Conservation (phyloP, 1,140 invertebrate species). For the Sitophilus oryzae region DNA sequence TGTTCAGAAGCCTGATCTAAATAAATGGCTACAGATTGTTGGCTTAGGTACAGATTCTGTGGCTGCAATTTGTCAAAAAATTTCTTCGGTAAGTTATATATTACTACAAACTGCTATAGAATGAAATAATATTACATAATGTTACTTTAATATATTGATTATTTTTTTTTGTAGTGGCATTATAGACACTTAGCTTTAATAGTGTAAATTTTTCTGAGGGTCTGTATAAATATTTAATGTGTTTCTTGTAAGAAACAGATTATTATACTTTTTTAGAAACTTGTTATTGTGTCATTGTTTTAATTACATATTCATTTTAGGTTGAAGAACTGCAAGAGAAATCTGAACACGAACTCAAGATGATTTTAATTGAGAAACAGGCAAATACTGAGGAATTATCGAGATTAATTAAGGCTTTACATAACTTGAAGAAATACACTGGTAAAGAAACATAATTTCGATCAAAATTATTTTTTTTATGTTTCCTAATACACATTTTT, state of each 20-base stretch:
- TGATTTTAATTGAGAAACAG: slow-evolving; percentile 60
- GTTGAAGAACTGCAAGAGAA: slow-evolving; percentile 77
- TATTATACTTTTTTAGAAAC: background rate
- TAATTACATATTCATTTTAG: slow-evolving; percentile 1
- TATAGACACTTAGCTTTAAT: too few species aligned
- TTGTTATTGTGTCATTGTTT: background rate
- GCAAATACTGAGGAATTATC: slow-evolving; percentile 72
- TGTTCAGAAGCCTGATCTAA: slow-evolving; percentile 66
- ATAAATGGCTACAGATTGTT: slow-evolving; percentile 88
- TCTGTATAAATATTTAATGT: background rate
- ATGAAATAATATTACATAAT: background rate
- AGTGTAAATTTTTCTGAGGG: too few species aligned
- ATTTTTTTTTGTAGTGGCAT: too few species aligned
- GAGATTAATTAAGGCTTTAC: slow-evolving; percentile 71
- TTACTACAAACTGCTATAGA: too few species aligned
- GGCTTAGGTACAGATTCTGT: slow-evolving; percentile 52
- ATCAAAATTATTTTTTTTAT: background rate
- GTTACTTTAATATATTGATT: background rate
- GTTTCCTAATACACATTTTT: background rate
- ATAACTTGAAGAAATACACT: slow-evolving; percentile 78
- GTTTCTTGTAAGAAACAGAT: background rate
- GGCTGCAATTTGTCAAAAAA: slow-evolving; percentile 50
- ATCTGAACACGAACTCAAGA: slow-evolving; percentile 73
- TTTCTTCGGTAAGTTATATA: slow-evolving; percentile 52
- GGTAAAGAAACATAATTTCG: slow-evolving; percentile 50